These are phyloP conservation scores for Leptinotarsa undecemlineata DNA, from an alignment of 1,140 invertebrate genomes.

Conservation along the genomic window DNA sequence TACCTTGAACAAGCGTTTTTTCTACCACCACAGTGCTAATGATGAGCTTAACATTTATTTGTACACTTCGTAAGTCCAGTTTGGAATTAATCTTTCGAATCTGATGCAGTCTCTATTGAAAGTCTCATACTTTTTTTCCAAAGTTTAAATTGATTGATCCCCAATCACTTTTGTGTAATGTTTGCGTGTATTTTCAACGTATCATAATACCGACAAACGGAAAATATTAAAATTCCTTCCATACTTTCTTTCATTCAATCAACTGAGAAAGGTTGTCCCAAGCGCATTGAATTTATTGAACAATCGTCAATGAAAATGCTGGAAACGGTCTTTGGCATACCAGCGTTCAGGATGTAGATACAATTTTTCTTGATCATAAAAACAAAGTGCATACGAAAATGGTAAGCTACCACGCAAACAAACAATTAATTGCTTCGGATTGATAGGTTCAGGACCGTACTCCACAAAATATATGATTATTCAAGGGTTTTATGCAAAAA, in stretches of 20 bases:
- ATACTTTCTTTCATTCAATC: neutral
- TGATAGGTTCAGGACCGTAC: neutral
- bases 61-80: too few species aligned
- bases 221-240: neutral
- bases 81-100: too few species aligned
- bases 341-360: slow-evolving; percentile 11
- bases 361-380: neutral
- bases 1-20: too few species aligned
- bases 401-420: slow-evolving; percentile 24
- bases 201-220: too few species aligned
- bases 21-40: too few species aligned
- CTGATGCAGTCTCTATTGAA: too few species aligned
- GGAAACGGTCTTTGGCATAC: neutral
- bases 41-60: too few species aligned
- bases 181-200: too few species aligned
- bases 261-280: neutral
- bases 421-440: slow-evolving; percentile 12
- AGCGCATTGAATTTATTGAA: slow-evolving; percentile 5
- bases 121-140: too few species aligned
- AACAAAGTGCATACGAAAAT: slow-evolving; percentile 19
- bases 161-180: too few species aligned
- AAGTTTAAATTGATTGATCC: too few species aligned
- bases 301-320: neutral
- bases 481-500: too few species aligned
- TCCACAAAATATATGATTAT: neutral